Evolutionary conservation across 2,797 vertebrate species (phyloP), one percentile per base, ranked within the genome.

Genomic region (Sus cebifrons): DNA sequence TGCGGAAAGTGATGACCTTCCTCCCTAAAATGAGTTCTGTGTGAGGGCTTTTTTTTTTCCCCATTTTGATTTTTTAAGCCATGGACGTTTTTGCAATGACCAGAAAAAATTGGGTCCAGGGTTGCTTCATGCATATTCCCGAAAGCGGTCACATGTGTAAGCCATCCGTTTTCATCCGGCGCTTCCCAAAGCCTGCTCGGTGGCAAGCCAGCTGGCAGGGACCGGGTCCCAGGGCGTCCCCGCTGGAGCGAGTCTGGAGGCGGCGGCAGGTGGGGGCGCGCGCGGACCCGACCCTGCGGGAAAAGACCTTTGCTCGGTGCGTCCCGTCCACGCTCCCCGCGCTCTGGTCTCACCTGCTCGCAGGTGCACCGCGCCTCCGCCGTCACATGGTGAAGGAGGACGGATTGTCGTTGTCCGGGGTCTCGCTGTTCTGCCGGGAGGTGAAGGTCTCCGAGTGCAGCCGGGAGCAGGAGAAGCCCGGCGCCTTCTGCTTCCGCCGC

Each of bases 361-460:
- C 32, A 20, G 10, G 16, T 4, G 0, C 13, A 0, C 1, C 20
- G 2, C 15, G 14, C 65, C 32, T 1, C 52, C 15, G 3, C 2
- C 15, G 0, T 99, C 98, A 99, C 97, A 99, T 99, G 44, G 99
- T 99, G 92, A 99, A 99, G 62, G 99, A 99, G 0, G 99, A 99
- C 0, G 95, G 98, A 0, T 97, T 98, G 5, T 99, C 99, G 5
- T 98, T 98, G 75, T 98, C 98, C 49, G 56, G 98, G 0, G 97
- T 98, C 73, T 99, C 99, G 40, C 99, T 98, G 1, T 99, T 99
- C 11, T 98, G 99, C 15, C 98, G 97, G 75, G 99, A 99, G 27
- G 98, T 3, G 18, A 97, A 99, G 58, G 95, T 95, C 13, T 99
- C 99, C 0, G 99, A 99, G 73, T 98, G 99, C 89, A 94, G 86